Conservation (phyloP, 2,797 vertebrate genomes). For the Sphenodon punctatus region DNA sequence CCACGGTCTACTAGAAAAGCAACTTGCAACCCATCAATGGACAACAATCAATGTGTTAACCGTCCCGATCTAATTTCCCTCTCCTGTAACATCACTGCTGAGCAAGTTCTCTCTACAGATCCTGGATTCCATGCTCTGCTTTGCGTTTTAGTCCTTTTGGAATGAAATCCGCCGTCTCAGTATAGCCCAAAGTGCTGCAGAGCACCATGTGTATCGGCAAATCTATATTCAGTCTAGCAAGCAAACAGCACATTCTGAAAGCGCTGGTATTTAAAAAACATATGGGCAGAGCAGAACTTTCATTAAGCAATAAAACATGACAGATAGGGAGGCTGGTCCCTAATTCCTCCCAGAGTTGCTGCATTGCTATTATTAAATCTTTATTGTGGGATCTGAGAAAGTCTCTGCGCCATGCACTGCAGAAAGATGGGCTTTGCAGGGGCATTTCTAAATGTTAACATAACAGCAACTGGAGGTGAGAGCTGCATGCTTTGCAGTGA, state of each 20-base stretch:
- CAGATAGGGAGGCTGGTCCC: background rate
- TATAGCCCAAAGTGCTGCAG: background rate
- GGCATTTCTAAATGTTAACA: background rate
- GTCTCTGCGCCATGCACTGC: rapidly evolving
- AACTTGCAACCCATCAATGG: too few species aligned
- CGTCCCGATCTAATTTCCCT: background rate
- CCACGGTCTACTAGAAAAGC: too few species aligned
- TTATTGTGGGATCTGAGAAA: background rate
- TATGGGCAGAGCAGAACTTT: background rate
- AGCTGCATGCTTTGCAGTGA: background rate
- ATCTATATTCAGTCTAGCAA: background rate
- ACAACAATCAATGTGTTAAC: too few species aligned
- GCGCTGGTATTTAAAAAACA: background rate
- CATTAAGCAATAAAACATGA: background rate
- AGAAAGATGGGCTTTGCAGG: background rate
- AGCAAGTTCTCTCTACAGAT: background rate
- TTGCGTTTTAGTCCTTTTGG: background rate
- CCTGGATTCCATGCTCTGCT: background rate
- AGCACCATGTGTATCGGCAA: background rate
- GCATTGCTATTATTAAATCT: background rate
- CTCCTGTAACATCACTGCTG: rapidly evolving
- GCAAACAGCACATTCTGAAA: background rate
- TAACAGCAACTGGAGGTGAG: background rate
- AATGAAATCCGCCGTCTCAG: background rate
- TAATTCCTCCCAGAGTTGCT: background rate